Conservation (phyloP, 2,888 invertebrate species). For the Hipparchia sbordonii region DNA sequence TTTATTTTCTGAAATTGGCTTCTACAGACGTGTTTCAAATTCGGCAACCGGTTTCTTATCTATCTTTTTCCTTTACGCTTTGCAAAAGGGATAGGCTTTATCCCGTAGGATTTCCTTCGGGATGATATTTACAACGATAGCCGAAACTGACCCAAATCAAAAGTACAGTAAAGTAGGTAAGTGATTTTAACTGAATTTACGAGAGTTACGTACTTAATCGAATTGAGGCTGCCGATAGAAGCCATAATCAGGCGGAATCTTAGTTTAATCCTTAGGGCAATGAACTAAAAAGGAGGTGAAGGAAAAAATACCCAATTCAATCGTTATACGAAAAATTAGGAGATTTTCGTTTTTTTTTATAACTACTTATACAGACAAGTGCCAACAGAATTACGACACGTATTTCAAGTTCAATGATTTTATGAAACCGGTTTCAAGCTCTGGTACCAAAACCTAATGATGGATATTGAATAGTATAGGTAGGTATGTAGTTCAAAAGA, state of each 20-base stretch:
- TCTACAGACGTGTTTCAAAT: too few relatives aligned
- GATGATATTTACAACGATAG: background rate
- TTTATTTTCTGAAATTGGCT: too few relatives aligned
- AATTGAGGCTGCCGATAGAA: constrained; percentile 1
- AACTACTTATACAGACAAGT: too few relatives aligned
- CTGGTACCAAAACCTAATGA: constrained; percentile 10
- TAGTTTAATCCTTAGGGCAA: constrained; percentile 1
- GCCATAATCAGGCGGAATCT: background rate
- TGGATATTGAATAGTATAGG: background rate
- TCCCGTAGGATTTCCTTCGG: background rate
- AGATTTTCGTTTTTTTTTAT: too few relatives aligned
- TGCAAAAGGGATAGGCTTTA: too few relatives aligned
- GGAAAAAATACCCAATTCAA: background rate
- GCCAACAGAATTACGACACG: too few relatives aligned
- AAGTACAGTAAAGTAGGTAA: background rate
- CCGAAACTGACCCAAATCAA: background rate
- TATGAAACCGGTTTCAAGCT: background rate
- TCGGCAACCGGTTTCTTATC: too few relatives aligned
- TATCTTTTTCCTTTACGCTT: too few relatives aligned
- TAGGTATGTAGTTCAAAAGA: constrained; percentile 9
- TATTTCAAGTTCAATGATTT: too few relatives aligned
- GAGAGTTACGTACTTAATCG: background rate
- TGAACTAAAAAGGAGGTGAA: background rate
- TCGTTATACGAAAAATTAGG: background rate
- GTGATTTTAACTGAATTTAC: background rate